These are phyloP conservation scores for Haemorhous mexicanus DNA, from an alignment of 2,113 vertebrate genomes.

Conservation along the genomic window DNA sequence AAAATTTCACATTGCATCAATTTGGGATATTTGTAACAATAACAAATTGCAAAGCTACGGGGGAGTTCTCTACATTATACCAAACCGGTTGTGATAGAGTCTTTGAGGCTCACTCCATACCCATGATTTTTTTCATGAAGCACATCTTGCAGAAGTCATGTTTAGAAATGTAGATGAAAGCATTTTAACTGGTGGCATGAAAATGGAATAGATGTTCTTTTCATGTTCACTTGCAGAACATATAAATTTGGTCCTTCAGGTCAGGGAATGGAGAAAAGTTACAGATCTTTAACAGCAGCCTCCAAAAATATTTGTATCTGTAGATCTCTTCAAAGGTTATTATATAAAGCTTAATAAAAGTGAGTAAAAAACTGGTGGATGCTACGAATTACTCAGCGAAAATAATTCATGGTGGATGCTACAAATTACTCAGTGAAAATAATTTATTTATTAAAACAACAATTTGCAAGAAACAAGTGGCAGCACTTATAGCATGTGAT, in stretches of 20 bases:
- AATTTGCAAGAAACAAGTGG: background rate
- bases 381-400: background rate
- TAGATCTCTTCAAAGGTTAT: background rate
- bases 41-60: background rate
- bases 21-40: background rate
- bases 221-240: background rate
- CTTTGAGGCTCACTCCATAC: background rate
- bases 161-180: background rate
- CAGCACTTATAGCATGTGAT: background rate
- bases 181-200: background rate
- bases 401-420: background rate
- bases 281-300: background rate
- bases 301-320: background rate
- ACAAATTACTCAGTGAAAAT: background rate
- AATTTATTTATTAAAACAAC: background rate
- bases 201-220: background rate
- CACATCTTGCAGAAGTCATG: background rate
- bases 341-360: background rate
- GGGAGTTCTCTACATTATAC: background rate
- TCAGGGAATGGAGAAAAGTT: background rate
- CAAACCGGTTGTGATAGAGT: background rate
- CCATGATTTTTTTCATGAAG: background rate
- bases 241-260: background rate
- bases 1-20: background rate
- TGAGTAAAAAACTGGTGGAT: background rate